These are phyloP conservation scores for Peromyscus nudipes DNA, from an alignment of 2,797 vertebrate species.

Conservation along the genomic window DNA sequence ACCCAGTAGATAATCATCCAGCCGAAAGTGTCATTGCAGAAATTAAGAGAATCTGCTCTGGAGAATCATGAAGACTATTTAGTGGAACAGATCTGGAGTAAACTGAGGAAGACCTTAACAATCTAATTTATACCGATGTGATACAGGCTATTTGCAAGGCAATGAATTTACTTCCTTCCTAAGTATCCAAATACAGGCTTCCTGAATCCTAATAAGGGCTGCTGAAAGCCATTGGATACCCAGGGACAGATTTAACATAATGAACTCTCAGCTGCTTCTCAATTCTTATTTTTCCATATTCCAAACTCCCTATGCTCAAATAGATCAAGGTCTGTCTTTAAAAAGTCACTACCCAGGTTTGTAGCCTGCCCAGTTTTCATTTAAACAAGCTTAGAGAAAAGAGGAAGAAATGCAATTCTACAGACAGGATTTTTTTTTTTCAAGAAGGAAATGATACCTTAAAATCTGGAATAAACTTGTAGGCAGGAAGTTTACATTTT, in stretches of 20 bases:
- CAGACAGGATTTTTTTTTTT: background rate
- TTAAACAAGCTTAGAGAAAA: background rate
- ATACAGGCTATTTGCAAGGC: background rate
- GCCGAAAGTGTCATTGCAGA: background rate
- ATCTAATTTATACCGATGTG: background rate
- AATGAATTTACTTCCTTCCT: background rate
- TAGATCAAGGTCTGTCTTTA: background rate
- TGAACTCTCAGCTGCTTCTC: background rate
- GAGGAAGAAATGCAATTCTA: background rate
- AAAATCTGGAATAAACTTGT: constrained; percentile 22
- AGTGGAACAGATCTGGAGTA: background rate
- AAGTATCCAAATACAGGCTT: background rate
- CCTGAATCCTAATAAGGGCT: background rate
- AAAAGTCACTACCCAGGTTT: background rate
- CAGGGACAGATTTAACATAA: background rate
- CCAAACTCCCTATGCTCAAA: background rate
- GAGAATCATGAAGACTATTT: background rate
- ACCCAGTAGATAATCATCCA: background rate
- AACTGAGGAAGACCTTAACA: background rate
- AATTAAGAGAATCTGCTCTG: background rate
- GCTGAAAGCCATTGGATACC: background rate
- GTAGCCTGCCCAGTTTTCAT: background rate
- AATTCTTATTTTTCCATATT: constrained; percentile 15
- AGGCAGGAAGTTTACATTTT: background rate
- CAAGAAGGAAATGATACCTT: background rate